Conservation (phyloP, 2,797 vertebrate genomes). For the Melanotaenia trifasciata region DNA sequence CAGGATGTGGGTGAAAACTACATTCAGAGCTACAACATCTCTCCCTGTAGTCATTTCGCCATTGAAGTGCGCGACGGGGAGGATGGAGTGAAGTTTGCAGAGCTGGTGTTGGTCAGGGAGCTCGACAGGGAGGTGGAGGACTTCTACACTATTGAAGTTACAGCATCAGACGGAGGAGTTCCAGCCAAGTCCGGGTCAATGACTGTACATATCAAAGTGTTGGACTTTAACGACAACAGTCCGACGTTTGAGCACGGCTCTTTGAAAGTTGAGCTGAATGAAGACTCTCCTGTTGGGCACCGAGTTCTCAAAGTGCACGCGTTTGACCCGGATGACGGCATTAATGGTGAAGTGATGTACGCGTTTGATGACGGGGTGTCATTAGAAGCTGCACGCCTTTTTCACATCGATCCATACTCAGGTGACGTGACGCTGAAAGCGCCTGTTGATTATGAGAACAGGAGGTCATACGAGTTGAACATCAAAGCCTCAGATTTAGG, state of each 20-base stretch:
- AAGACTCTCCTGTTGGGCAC: conserved; percentile 80
- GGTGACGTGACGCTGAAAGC: conserved; percentile 81
- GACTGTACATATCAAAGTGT: conserved; percentile 75
- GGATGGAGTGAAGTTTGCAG: conserved; percentile 77
- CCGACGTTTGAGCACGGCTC: conserved; percentile 82
- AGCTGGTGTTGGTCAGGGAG: conserved; percentile 77
- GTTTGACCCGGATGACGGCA: conserved; percentile 82
- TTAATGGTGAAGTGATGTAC: conserved; percentile 84
- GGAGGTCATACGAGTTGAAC: conserved; percentile 76
- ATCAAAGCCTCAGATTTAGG: conserved; percentile 79
- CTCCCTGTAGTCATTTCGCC: conserved; percentile 71
- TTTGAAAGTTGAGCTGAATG: conserved; percentile 80
- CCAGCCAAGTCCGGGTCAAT: conserved; percentile 77
- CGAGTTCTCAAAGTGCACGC: conserved; percentile 82
- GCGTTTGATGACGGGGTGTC: conserved; percentile 69
- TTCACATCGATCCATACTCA: conserved; percentile 78
- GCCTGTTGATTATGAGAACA: conserved; percentile 79
- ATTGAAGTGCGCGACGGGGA: conserved; percentile 74
- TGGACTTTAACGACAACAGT: conserved; percentile 88
- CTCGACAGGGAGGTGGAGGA: conserved; percentile 83
- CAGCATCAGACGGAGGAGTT: conserved; percentile 80
- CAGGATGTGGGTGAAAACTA: conserved; percentile 85
- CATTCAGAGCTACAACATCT: conserved; percentile 82
- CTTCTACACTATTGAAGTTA: conserved; percentile 78
- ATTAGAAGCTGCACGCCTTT: conserved; percentile 71